These are phyloP conservation scores for Dysdera silvatica DNA, from an alignment of 1,140 invertebrate species.

Conservation along the genomic window DNA sequence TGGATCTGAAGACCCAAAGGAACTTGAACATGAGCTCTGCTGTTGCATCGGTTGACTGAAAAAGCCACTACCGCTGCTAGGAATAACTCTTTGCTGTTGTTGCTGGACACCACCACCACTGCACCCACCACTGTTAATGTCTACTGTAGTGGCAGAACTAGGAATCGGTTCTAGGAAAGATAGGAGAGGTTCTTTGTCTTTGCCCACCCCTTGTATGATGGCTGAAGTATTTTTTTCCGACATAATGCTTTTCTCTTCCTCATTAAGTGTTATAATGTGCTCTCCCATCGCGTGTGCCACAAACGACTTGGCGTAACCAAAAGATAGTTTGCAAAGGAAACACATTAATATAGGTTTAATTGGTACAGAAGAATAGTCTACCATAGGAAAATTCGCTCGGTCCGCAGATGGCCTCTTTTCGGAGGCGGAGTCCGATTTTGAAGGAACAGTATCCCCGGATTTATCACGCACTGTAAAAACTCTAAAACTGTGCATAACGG, in stretches of 20 bases:
- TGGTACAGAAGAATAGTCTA: slow-evolving; percentile 59
- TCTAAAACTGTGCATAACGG: slow-evolving; percentile 87
- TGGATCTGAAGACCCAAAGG: slow-evolving; percentile 22
- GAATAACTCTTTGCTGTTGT: slow-evolving; percentile 18
- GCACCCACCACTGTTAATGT: slow-evolving; percentile 20
- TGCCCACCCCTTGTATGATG: slow-evolving; percentile 86
- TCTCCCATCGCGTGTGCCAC: slow-evolving; percentile 86
- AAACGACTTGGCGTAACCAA: slow-evolving; percentile 92
- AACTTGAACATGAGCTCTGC: slow-evolving; percentile 31
- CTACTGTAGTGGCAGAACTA: slow-evolving; percentile 30
- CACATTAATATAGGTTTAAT: slow-evolving; percentile 97
- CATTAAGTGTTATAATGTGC: slow-evolving; percentile 76
- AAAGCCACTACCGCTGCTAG: not conserved
- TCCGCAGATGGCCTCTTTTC: slow-evolving; percentile 20
- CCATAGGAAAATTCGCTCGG: slow-evolving; percentile 27
- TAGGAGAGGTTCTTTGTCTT: slow-evolving; percentile 84
- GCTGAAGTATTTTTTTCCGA: slow-evolving; percentile 83
- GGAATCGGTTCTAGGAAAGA: slow-evolving; percentile 84
- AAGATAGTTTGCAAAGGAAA: slow-evolving; percentile 96
- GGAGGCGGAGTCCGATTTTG: slow-evolving; percentile 13
- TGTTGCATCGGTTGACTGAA: not conserved
- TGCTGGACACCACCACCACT: slow-evolving; percentile 6
- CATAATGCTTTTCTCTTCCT: slow-evolving; percentile 79
- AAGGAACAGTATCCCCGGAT: slow-evolving; percentile 14
- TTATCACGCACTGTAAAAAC: slow-evolving; percentile 64